Conservation (phyloP, 2,113 vertebrate genomes). For the Rhodinocichla rosea region DNA sequence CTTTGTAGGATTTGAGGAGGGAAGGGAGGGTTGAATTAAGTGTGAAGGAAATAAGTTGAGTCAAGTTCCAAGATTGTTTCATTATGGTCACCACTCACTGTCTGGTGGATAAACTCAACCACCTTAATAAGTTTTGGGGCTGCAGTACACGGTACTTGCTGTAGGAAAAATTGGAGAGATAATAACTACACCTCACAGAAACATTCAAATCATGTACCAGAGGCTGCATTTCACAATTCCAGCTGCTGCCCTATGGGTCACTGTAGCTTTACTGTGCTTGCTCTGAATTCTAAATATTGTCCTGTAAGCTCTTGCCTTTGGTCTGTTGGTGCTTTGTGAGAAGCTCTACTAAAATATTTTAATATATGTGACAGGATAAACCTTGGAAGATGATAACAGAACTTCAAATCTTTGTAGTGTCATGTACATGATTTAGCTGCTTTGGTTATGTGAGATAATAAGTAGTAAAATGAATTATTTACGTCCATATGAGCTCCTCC, state of each 20-base stretch:
- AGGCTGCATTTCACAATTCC: not conserved
- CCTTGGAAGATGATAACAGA: not conserved
- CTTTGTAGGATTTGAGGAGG: not conserved
- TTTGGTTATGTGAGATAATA: not conserved
- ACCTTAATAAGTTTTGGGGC: not conserved
- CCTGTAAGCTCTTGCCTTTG: not conserved
- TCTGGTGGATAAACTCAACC: not conserved
- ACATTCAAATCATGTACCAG: not conserved
- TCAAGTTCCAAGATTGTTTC: not conserved
- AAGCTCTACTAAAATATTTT: not conserved
- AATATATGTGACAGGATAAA: rapidly evolving
- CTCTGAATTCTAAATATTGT: not conserved
- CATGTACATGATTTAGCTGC: not conserved
- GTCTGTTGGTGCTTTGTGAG: not conserved
- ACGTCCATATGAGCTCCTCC: not conserved
- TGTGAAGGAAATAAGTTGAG: not conserved
- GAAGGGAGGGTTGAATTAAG: not conserved
- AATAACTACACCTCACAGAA: not conserved
- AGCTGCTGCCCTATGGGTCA: not conserved
- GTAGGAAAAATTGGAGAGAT: not conserved
- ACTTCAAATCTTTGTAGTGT: not conserved
- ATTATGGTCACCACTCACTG: not conserved
- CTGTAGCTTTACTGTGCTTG: not conserved
- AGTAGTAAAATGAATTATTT: not conserved
- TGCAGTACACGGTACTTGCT: not conserved